A percentile compares a stretch with the other conserved stretches of the same genome.
Evolutionary conservation across 2,113 vertebrate species (phyloP).

Genomic region (Dolichotis patagonum): DNA sequence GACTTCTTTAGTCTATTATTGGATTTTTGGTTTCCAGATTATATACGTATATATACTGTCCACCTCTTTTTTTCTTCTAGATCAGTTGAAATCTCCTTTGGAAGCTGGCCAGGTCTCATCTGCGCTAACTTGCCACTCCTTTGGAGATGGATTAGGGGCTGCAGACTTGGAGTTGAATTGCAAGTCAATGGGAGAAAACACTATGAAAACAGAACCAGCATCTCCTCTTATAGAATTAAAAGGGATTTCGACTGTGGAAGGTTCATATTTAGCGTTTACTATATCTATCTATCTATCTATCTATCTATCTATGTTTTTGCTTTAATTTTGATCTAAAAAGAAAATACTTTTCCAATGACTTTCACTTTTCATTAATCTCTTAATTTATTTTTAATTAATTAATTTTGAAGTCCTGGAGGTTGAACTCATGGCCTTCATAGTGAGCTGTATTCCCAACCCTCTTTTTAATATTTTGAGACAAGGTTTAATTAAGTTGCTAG

Average conservation of each 20-base stretch:
- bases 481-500: not conserved
- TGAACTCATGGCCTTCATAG: not conserved
- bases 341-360: not conserved
- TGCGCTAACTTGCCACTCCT: conserved; percentile 74
- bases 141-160: conserved; percentile 74
- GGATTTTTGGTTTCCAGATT: conserved; percentile 36
- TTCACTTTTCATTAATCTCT: conserved; percentile 38
- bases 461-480: not conserved
- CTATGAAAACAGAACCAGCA: conserved; percentile 72
- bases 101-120: conserved; percentile 82
- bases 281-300: not conserved
- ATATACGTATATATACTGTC: not conserved
- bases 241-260: conserved; percentile 84
- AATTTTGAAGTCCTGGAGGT: not conserved
- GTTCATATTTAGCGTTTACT: conserved; percentile 76
- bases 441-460: not conserved
- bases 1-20: conserved; percentile 43
- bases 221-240: conserved; percentile 77
- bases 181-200: conserved; percentile 84
- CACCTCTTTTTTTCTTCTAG: conserved; percentile 72
- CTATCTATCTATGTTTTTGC: conserved; percentile 44
- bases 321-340: conserved; percentile 37
- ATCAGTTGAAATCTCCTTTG: conserved; percentile 80
- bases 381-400: conserved; percentile 17
- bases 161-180: conserved; percentile 71